Percentiles rank a stretch among this genome's conserved stretches.
Conservation (phyloP, 1,140 invertebrate species). For the Drosophila nebulosa region DNA sequence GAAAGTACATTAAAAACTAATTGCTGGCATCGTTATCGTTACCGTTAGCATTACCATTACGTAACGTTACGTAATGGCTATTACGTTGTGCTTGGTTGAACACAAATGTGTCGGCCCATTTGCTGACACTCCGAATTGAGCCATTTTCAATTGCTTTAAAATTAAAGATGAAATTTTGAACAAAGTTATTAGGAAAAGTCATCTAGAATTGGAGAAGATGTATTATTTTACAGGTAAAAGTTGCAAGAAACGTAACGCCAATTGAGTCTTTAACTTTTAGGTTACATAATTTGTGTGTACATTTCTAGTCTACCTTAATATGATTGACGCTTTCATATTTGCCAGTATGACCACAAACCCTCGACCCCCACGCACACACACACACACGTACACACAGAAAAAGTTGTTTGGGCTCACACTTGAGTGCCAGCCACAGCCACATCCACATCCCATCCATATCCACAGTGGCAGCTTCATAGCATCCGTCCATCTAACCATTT, state of each 20-base stretch:
- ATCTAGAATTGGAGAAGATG: no score
- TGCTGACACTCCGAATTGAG: background rate
- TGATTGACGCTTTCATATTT: constrained; percentile 68
- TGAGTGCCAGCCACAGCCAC: constrained; percentile 47
- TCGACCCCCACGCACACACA: background rate
- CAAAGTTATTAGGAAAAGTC: no score
- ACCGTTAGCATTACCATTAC: constrained; percentile 34
- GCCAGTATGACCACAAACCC: constrained; percentile 45
- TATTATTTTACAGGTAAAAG: no score
- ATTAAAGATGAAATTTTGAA: no score
- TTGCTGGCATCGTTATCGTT: constrained; percentile 52
- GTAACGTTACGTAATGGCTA: constrained; percentile 42
- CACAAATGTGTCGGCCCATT: constrained; percentile 11
- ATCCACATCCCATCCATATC: constrained; percentile 9
- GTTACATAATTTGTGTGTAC: constrained; percentile 26
- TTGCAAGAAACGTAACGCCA: no score
- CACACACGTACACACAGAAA: constrained; percentile 39
- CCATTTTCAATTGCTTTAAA: constrained; percentile 7
- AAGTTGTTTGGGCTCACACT: constrained; percentile 62
- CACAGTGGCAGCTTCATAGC: background rate
- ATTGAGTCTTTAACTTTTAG: background rate
- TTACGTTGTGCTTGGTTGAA: constrained; percentile 57
- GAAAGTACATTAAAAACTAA: constrained; percentile 69
- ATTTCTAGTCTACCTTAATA: constrained; percentile 46
- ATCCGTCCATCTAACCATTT: background rate